Base-by-base conservation (phyloP, 2,797 vertebrate genomes). In the Chloroceryle inda region DNA sequence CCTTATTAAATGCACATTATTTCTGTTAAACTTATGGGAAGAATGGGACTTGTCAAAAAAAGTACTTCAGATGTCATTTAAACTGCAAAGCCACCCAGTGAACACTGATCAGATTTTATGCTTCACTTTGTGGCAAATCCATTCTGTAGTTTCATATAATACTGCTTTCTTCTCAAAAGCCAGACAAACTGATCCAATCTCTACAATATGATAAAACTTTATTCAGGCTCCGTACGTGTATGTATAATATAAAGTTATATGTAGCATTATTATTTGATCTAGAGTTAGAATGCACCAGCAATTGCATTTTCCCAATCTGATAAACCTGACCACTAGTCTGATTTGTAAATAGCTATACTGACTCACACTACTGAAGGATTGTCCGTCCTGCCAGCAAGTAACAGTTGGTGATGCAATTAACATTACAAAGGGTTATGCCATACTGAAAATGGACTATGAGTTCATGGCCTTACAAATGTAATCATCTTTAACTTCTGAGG, bases 191-290 rank as follows among this genome's bases (percentile, higher is more conserved):
- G 29, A 73, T 91, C 12, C 26, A 50, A 4, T 55, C 24, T 72
- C 44, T 81, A 2, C 10, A 38, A 1, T 68, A 29, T 0, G 0
- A 2, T 33, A 11, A 37, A 40, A 23, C 3, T 10, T 21, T 52
- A 37, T 68, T 68, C 40, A 47, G 37, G 6, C 11, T 31, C 14
- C 6, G 5, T 63, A 33, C 24, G 2, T 16, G 7, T 58, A 2
- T 35, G 10, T 45, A 5, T 53, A 10, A 27, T 4, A 40, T 40
- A 14, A 20, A 1, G 1, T 42, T 71, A 38, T 37, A 22, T 13
- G 4, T 58, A 64, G 59, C 18, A 15, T 31, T 52, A 3, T 49
- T 75, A 17, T 45, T 52, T 52, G 18, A 66, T 13, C 4, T 64
- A 52, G 66, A 18, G 2, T 50, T 92, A 40, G n/a, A 82, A 69